Evolutionary conservation across 2,113 vertebrate species (phyloP), one percentile per base, ranked within the genome.

Genomic region (Galeopterus variegatus): DNA sequence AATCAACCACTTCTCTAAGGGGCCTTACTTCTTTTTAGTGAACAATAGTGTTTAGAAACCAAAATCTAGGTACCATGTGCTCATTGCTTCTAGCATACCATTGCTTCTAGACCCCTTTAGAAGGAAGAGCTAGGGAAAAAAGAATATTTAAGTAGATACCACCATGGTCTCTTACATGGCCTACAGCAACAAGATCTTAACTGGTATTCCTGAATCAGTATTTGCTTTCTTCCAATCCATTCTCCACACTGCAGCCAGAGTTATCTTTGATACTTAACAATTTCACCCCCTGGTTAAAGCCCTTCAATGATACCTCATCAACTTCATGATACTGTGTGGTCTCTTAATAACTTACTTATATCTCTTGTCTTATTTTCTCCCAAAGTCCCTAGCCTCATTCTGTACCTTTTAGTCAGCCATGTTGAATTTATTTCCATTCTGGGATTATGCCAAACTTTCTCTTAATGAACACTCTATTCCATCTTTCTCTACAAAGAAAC

Each of bases 1-100:
- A 82, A 94, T 65, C 12, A 95, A 60, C 33, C 33, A 52, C 77
- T 83, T 97, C 62, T 93, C 12, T 5, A 77, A 81, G 24, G 6
- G 13, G 8, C 10, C 33, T 9, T 62, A 87, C 31, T 31, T 54
- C 41, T 62, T 65, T 83, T 92, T 28, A 79, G 33, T 77, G 65
- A 36, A 93, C 5, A 86, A 91, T 13, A 12, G 56, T 81, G 23
- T 65, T 94, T 56, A 76, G n/a, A 86, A 87, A 77, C 52, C 73
- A 93, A 76, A 41, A 54, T 56, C 18, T 62, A 36, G 50, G 52
- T 3, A 56, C 41, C 62, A 4, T 50, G 19, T 80, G 17, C 33
- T 84, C 72, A 67, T 31, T 69, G 45, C 45, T 93, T 90, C 69
- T 62, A 83, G 19, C 50, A 28, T 62, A 52, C 17, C 52, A 76